Evolutionary conservation across 2,113 vertebrate genomes (phyloP).

Genomic region (Rhinopomastus cyanomelas): DNA sequence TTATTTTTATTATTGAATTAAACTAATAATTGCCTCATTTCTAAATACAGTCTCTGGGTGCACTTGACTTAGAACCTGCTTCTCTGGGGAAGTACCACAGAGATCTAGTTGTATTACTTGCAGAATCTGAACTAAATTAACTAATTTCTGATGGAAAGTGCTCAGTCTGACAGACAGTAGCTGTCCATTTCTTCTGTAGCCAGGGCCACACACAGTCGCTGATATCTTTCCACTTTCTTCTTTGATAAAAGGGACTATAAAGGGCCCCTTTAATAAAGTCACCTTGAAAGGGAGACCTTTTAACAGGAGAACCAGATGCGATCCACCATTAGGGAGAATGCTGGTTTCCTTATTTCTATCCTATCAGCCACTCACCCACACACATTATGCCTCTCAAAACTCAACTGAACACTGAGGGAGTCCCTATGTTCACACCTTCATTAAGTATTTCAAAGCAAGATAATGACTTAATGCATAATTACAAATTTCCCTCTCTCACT

Average conservation of each 20-base stretch:
- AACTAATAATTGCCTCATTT: slow-evolving; percentile 50
- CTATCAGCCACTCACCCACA: slow-evolving; percentile 55
- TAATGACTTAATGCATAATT: background rate
- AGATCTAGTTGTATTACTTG: slow-evolving; percentile 62
- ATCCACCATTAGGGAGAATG: slow-evolving; percentile 69
- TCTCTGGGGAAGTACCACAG: slow-evolving; percentile 36
- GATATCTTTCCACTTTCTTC: slow-evolving; percentile 52
- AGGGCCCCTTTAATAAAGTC: slow-evolving; percentile 82
- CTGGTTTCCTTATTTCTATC: slow-evolving; percentile 77
- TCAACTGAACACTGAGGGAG: background rate
- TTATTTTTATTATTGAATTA: slow-evolving; percentile 49
- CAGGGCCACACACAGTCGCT: slow-evolving; percentile 54
- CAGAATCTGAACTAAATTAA: slow-evolving; percentile 81
- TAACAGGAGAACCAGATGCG: slow-evolving; percentile 77
- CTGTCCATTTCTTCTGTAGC: slow-evolving; percentile 64
- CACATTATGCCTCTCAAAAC: slow-evolving; percentile 52
- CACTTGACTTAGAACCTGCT: background rate
- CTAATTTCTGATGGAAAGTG: slow-evolving; percentile 82
- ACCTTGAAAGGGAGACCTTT: slow-evolving; percentile 82
- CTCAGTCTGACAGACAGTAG: slow-evolving; percentile 79
- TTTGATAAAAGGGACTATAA: slow-evolving; percentile 86
- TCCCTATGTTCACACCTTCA: background rate
- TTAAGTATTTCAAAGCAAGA: slow-evolving; percentile 1
- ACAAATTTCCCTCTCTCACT: background rate
- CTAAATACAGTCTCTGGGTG: slow-evolving; percentile 17